Evolutionary conservation across 2,888 invertebrate genomes (phyloP).

Genomic region (Ecdyonurus torrentis): DNA sequence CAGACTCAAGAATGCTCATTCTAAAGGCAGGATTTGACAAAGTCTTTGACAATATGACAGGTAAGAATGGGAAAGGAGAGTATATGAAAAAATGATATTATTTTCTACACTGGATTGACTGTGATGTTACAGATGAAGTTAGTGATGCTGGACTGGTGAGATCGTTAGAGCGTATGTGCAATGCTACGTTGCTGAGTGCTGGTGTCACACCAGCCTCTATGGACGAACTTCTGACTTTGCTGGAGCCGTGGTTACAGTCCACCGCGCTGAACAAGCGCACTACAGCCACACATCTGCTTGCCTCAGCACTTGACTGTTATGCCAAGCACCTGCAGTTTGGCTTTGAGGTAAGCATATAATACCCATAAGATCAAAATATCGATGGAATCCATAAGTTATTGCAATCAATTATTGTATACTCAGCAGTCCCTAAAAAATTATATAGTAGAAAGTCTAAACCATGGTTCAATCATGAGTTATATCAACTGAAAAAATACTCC

Average conservation of each 20-base stretch:
- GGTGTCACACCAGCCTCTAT: slow-evolving; percentile 51
- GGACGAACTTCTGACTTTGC: slow-evolving; percentile 47
- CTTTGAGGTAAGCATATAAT: slow-evolving; percentile 48
- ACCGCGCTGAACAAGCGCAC: slow-evolving; percentile 49
- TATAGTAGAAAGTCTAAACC: no score
- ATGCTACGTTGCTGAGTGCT: slow-evolving; percentile 32
- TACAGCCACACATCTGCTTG: slow-evolving; percentile 33
- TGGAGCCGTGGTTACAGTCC: slow-evolving; percentile 44
- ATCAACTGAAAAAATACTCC: no score
- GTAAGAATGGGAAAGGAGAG: no score
- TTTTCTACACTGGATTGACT: neutral
- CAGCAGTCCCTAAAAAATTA: no score
- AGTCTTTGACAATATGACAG: slow-evolving; percentile 18
- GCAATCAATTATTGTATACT: no score
- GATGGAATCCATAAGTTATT: no score
- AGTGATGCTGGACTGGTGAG: neutral
- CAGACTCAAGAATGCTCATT: slow-evolving; percentile 45
- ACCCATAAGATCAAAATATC: no score
- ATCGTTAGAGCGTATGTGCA: neutral
- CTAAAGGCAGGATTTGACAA: slow-evolving; percentile 37
- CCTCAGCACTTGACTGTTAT: slow-evolving; percentile 33
- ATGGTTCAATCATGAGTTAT: no score
- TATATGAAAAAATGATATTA: neutral
- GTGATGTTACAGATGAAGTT: neutral
- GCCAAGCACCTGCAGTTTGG: slow-evolving; percentile 54